phyloP scores from a whole-genome alignment of 2,888 invertebrate species.

The Orchesella flavescens region DNA sequence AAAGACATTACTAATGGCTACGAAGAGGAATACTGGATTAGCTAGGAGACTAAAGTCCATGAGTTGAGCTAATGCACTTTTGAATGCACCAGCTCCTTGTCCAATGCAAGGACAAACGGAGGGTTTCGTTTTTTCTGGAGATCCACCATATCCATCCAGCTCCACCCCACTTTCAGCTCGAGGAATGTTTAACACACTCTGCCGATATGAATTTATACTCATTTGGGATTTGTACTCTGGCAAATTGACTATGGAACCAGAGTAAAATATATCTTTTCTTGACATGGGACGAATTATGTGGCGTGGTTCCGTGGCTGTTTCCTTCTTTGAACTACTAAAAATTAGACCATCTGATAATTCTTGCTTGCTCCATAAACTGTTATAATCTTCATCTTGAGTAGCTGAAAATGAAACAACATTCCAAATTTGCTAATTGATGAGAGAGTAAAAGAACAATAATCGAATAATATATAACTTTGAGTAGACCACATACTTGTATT shows the following conservation, averaged over 20 bases:
- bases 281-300: slow-evolving; percentile 91
- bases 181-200: slow-evolving; percentile 91
- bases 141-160: slow-evolving; percentile 46
- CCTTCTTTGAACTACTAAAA: slow-evolving; percentile 69
- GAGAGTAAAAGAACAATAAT: too few relatives aligned
- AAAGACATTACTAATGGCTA: slow-evolving; percentile 94
- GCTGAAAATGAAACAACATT: slow-evolving; percentile 20
- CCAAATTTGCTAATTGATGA: neutral
- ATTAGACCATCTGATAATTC: slow-evolving; percentile 71
- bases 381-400: slow-evolving; percentile 70
- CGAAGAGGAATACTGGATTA: slow-evolving; percentile 91
- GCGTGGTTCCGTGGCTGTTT: slow-evolving; percentile 77
- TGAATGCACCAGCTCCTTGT: slow-evolving; percentile 77
- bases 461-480: too few relatives aligned
- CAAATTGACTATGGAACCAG: slow-evolving; percentile 93
- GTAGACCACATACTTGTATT: slow-evolving; percentile 42
- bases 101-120: slow-evolving; percentile 66
- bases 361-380: slow-evolving; percentile 72
- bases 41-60: slow-evolving; percentile 90
- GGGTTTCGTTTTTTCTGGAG: slow-evolving; percentile 53
- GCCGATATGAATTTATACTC: slow-evolving; percentile 90
- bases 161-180: slow-evolving; percentile 73
- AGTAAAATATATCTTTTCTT: slow-evolving; percentile 97
- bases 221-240: slow-evolving; percentile 95
- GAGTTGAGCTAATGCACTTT: slow-evolving; percentile 89